Evolutionary conservation across 2,888 invertebrate species (phyloP).

Genomic region (Drosophila anceps): DNA sequence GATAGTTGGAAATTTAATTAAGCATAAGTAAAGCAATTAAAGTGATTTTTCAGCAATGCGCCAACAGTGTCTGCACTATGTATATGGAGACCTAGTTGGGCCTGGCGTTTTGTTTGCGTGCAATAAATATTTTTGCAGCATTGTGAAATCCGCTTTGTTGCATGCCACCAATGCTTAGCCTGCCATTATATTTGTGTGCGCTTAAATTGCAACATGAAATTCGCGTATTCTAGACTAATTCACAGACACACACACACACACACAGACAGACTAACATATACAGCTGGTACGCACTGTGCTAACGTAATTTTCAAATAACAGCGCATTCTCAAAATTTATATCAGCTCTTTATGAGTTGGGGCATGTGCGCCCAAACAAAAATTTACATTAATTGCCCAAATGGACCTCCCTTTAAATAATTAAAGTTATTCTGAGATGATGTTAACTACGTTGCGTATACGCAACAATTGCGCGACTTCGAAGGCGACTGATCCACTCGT

Average conservation of each 20-base stretch:
- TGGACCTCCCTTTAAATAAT: slow-evolving; percentile 33
- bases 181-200: slow-evolving; percentile 4
- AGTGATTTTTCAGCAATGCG: slow-evolving; percentile 57
- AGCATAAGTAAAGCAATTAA: slow-evolving; percentile 68
- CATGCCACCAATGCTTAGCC: slow-evolving; percentile 11
- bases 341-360: slow-evolving; percentile 67
- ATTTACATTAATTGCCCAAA: slow-evolving; percentile 34
- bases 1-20: slow-evolving; percentile 67
- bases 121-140: slow-evolving; percentile 71
- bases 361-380: slow-evolving; percentile 20
- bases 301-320: slow-evolving; percentile 57
- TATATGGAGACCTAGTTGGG: slow-evolving; percentile 21
- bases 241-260: slow-evolving; percentile 7
- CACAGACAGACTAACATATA: too few relatives aligned
- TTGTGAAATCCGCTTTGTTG: slow-evolving; percentile 55
- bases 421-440: slow-evolving; percentile 18
- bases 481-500: slow-evolving; percentile 52
- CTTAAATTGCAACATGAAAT: slow-evolving; percentile 62
- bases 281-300: slow-evolving; percentile 35
- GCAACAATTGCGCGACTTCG: slow-evolving; percentile 51
- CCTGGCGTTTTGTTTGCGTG: slow-evolving; percentile 49
- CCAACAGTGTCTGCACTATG: slow-evolving; percentile 13
- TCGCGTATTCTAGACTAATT: slow-evolving; percentile 27
- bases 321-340: slow-evolving; percentile 64
- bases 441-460: slow-evolving; percentile 37